Evolutionary conservation across 2,113 vertebrate species (phyloP).

Genomic region (Helogale parvula): DNA sequence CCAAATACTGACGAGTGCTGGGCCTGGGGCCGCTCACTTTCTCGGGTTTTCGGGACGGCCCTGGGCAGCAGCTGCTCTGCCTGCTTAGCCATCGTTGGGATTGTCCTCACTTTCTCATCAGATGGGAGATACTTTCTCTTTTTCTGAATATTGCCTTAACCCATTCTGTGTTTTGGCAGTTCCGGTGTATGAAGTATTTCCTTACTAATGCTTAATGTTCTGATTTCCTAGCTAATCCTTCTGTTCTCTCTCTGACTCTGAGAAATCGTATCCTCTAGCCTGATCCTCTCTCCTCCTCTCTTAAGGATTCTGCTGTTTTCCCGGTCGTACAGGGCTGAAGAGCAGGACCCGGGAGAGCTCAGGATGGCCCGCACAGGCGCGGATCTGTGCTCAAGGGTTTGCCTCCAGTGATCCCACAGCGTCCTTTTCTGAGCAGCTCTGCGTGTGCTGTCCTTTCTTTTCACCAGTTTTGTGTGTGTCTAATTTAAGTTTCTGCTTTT

Average conservation of each 20-base stretch:
- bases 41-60: not conserved
- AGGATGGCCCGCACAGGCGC: too few species aligned
- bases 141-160: not conserved
- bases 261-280: not conserved
- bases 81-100: not conserved
- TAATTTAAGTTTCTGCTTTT: not conserved
- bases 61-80: not conserved
- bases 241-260: not conserved
- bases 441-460: not conserved
- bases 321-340: not conserved
- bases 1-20: not conserved
- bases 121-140: not conserved
- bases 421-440: not conserved
- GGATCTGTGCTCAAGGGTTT: not conserved
- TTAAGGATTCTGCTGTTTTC: not conserved
- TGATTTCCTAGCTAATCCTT: not conserved
- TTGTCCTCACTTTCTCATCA: not conserved
- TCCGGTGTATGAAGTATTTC: slow-evolving; percentile 4
- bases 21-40: not conserved
- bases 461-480: not conserved
- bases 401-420: not conserved
- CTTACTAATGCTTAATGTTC: not conserved
- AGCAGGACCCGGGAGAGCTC: not conserved
- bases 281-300: not conserved
- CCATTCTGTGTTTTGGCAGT: not conserved